Evolutionary conservation across 2,888 invertebrate species (phyloP).

Genomic region (Autographa gamma): DNA sequence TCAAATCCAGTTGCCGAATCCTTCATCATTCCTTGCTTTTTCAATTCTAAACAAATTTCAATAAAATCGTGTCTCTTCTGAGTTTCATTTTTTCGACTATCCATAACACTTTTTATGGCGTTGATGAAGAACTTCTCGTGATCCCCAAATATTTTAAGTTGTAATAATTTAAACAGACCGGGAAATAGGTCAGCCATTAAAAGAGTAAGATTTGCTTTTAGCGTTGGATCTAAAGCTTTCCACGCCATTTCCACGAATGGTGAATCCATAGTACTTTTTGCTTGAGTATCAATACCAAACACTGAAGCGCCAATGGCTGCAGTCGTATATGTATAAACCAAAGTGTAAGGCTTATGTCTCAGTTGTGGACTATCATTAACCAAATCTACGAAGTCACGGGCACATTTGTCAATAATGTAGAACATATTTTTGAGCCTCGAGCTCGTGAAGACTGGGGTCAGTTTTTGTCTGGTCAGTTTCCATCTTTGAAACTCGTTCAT

Average conservation of each 20-base stretch:
- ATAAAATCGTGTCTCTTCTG: constrained; percentile 72
- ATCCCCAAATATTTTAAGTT: constrained; percentile 70
- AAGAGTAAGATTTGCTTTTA: constrained; percentile 57
- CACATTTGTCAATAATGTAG: constrained; percentile 72
- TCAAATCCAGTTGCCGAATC: constrained; percentile 69
- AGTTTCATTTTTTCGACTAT: constrained; percentile 59
- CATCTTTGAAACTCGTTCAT: constrained; percentile 73
- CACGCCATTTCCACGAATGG: constrained; percentile 74
- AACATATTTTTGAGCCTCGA: constrained; percentile 79
- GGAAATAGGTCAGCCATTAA: constrained; percentile 63
- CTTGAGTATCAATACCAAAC: constrained; percentile 79
- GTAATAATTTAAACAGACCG: constrained; percentile 62
- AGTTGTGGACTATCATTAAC: constrained; percentile 62
- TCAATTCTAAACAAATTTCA: constrained; percentile 74
- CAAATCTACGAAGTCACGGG: constrained; percentile 69
- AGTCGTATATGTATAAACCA: constrained; percentile 72
- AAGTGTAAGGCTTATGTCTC: constrained; percentile 66
- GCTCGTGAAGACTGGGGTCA: constrained; percentile 78
- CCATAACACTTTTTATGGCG: constrained; percentile 70
- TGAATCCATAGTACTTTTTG: constrained; percentile 74
- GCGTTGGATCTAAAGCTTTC: constrained; percentile 63
- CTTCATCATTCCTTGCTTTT: constrained; percentile 69
- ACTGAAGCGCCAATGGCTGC: constrained; percentile 77
- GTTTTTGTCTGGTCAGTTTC: constrained; percentile 77
- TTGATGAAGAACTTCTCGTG: constrained; percentile 75